Percentiles rank a stretch among this genome's conserved stretches.
Evolutionary conservation across 2,113 vertebrate genomes (phyloP).

Genomic region (Ciconia maguari): DNA sequence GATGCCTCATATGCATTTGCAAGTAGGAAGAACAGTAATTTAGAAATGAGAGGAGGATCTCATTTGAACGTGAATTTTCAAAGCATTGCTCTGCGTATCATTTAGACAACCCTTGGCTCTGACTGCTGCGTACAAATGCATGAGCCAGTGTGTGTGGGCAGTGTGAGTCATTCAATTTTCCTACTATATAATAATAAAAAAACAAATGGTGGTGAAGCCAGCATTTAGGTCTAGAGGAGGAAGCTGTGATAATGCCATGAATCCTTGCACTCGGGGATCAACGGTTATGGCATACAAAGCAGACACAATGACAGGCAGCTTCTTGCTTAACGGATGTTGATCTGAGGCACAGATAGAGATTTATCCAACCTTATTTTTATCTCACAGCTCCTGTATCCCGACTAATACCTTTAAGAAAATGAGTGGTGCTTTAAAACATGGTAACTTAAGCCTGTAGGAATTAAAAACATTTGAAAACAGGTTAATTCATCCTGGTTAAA

Average conservation of each 20-base stretch:
- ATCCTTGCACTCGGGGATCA: conserved; percentile 36
- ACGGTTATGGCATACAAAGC: conserved; percentile 46
- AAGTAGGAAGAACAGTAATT: conserved; percentile 15
- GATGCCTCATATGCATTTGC: neutral
- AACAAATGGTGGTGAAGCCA: neutral
- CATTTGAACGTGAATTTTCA: neutral
- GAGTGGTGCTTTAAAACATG: neutral
- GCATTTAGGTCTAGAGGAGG: conserved; percentile 43
- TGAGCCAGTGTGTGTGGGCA: conserved; percentile 29
- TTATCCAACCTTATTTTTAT: conserved; percentile 23
- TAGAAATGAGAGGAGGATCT: conserved; percentile 2
- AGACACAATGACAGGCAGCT: conserved; percentile 48
- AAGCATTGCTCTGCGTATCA: neutral
- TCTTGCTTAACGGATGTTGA: neutral
- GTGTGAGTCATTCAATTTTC: conserved; percentile 27
- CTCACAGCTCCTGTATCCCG: neutral
- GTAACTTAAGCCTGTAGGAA: neutral
- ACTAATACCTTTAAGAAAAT: conserved; percentile 12
- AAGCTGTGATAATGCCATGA: conserved; percentile 65
- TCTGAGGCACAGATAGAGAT: neutral
- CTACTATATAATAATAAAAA: conserved; percentile 54
- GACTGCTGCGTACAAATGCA: conserved; percentile 25
- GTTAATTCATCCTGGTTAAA: conserved; percentile 10
- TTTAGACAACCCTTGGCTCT: conserved; percentile 54
- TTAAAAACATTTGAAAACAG: neutral